Evolutionary conservation across 2,888 invertebrate species (phyloP).

Genomic region (Zaprionus lineosus): DNA sequence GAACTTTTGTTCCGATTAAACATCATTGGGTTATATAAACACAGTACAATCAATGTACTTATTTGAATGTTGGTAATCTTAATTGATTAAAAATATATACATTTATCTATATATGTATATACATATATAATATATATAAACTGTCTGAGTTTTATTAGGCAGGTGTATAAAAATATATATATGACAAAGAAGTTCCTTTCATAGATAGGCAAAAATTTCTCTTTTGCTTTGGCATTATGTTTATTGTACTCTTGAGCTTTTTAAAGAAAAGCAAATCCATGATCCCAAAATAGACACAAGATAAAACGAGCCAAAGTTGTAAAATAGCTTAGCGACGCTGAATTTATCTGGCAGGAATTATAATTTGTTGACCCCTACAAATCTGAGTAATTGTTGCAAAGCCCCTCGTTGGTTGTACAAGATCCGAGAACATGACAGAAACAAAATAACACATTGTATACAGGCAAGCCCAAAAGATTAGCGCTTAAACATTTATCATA

Average conservation of each 20-base stretch:
- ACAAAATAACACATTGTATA: constrained; percentile 38
- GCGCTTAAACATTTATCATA: constrained; percentile 61
- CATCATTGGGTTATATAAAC: neutral
- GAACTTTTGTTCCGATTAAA: no score
- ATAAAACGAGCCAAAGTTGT: constrained; percentile 28
- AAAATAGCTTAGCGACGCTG: constrained; percentile 15
- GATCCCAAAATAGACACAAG: constrained; percentile 30
- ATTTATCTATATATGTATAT: neutral
- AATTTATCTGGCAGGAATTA: constrained; percentile 34
- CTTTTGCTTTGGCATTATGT: constrained; percentile 20
- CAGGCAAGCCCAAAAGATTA: constrained; percentile 46
- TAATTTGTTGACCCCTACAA: constrained; percentile 64
- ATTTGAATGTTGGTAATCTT: neutral
- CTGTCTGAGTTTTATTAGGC: neutral
- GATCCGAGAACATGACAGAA: constrained; percentile 51
- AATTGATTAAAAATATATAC: neutral
- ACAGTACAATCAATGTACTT: neutral
- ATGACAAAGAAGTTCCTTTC: neutral
- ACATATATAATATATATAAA: neutral
- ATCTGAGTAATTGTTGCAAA: constrained; percentile 47
- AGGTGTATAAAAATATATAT: constrained; percentile 5
- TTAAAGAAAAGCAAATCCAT: constrained; percentile 6
- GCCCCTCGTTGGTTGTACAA: constrained; percentile 18
- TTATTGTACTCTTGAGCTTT: constrained; percentile 14
- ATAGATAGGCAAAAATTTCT: neutral